A percentile compares a stretch with the other conserved stretches of the same genome.
phyloP scores from a whole-genome alignment of 35 echinoderm and acorn worm species.

The Apostichopus japonicus region DNA sequence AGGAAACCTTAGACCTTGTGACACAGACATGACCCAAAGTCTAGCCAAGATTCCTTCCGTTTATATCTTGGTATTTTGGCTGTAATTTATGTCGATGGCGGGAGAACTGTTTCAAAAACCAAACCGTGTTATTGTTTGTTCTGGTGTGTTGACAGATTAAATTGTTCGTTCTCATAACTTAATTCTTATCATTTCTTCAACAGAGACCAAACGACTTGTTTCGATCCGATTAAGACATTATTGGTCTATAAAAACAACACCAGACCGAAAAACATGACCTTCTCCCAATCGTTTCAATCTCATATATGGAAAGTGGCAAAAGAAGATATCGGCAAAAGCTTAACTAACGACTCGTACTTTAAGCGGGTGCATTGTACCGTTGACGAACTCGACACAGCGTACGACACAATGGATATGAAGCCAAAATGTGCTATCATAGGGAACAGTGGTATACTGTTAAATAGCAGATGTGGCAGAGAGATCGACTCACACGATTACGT shows the following conservation, averaged over 20 bases:
- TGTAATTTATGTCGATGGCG: too few relatives aligned
- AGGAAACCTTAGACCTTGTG: too few relatives aligned
- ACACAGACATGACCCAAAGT: too few relatives aligned
- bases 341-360: background rate
- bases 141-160: too few relatives aligned
- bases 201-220: background rate
- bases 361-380: background rate
- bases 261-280: background rate
- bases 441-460: constrained; percentile 59
- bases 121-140: too few relatives aligned
- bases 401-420: background rate
- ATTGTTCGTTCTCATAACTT: too few relatives aligned
- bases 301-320: background rate
- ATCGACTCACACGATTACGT: constrained; percentile 71
- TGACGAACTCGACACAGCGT: background rate
- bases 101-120: too few relatives aligned
- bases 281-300: background rate
- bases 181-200: background rate
- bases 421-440: constrained; percentile 56
- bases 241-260: background rate
- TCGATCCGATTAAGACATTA: background rate
- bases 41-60: too few relatives aligned
- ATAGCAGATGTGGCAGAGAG: constrained; percentile 61
- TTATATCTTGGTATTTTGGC: too few relatives aligned
- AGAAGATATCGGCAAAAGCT: background rate